Base-by-base conservation (phyloP, 2,797 vertebrate species). In the Oreochromis grahami region DNA sequence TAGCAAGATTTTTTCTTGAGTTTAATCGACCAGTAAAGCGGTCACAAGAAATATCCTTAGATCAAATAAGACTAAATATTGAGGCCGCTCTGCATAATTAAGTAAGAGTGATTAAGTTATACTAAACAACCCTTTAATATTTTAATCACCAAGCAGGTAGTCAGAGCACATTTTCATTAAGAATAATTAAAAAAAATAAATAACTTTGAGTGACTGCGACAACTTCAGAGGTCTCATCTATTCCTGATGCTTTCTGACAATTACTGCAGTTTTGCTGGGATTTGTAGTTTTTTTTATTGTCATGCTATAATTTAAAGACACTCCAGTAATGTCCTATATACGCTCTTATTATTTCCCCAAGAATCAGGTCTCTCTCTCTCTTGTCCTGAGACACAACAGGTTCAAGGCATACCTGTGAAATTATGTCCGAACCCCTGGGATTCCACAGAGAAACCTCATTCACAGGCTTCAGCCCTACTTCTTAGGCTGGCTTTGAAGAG, bases 401-500 rank as follows among this genome's bases (percentile, higher is more conserved):
- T 86, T 86, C 58, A 87, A 77, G 63, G 38, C 56, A 70, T 26
- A 70, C 76, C 78, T 72, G 86, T 81, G 29, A 88, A 88, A 88
- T 88, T 81, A 51, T 77, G 81, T 15, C 65, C 36, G 8, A 80
- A 26, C 85, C 89, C 78, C 60, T 84, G 82, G 88, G 92, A 91
- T 52, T 83, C 56, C 51, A 36, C 21, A 10, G 72, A 90, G 78
- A 52, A 82, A 84, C 81, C 84, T 85, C 81, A 26, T 80, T 88
- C 82, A 87, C 80, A 79, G 63, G 76, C 74, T 74, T 76, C 79
- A 89, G 88, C 29, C 86, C 86, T 80, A 79, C 84, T 87, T 92
- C 79, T 84, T 17, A 26, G 12, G 6, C 51, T 13, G 38, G 38
- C 74, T 84, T 74, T 52, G 60, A 51, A 52, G 21, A 60, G 12